phyloP scores from a whole-genome alignment of 2,797 vertebrate genomes.

The Lagodon rhomboides region DNA sequence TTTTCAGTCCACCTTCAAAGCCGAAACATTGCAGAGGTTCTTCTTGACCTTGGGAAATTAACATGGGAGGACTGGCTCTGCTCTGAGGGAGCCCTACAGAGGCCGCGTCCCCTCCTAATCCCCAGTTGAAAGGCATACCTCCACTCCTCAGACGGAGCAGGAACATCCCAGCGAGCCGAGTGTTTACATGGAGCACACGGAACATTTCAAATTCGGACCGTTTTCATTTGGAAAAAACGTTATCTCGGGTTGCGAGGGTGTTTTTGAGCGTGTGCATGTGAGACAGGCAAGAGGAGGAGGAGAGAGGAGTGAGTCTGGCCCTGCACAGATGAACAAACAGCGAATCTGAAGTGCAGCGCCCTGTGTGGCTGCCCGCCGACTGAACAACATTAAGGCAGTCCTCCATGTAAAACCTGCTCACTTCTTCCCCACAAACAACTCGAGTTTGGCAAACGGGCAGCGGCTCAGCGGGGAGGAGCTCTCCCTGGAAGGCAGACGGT shows the following conservation, averaged over 20 bases:
- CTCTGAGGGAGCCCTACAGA: slow-evolving; percentile 76
- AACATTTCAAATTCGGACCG: slow-evolving; percentile 20
- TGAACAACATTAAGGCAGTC: slow-evolving; percentile 76
- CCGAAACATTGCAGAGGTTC: slow-evolving; percentile 75
- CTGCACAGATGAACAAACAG: slow-evolving; percentile 71
- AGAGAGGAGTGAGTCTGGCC: slow-evolving; percentile 34
- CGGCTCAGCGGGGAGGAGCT: slow-evolving; percentile 75
- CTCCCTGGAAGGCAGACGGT: slow-evolving; percentile 79
- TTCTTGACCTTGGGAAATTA: slow-evolving; percentile 85
- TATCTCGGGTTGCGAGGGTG: slow-evolving; percentile 10
- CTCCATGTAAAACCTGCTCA: slow-evolving; percentile 77
- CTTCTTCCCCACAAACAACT: slow-evolving; percentile 68
- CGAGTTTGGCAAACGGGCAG: slow-evolving; percentile 75
- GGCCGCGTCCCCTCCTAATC: slow-evolving; percentile 77
- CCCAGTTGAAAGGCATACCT: slow-evolving; percentile 77
- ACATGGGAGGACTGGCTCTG: slow-evolving; percentile 81
- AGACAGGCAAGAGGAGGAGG: neutral
- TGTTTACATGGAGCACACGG: slow-evolving; percentile 40
- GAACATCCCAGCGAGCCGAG: slow-evolving; percentile 51
- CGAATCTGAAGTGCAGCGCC: slow-evolving; percentile 73
- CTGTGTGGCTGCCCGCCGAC: slow-evolving; percentile 77
- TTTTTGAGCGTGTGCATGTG: slow-evolving; percentile 8
- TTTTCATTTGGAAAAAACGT: slow-evolving; percentile 44
- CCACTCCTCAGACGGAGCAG: slow-evolving; percentile 58
- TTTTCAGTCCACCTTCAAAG: slow-evolving; percentile 80